phyloP scores from a whole-genome alignment of 37 sponge, comb jelly and placozoan species.

The Petrosia ficiformis region DNA sequence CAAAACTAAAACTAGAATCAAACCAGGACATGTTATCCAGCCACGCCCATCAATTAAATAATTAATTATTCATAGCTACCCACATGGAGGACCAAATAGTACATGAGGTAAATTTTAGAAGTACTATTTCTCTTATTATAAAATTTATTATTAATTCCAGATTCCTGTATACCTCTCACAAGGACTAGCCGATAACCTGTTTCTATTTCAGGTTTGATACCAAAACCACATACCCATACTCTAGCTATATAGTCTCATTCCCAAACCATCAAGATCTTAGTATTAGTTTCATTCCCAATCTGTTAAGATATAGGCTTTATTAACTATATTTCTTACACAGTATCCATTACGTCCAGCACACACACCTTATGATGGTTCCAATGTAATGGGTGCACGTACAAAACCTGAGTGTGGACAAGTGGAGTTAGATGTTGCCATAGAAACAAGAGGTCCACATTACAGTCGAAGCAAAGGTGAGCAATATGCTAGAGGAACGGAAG shows the following conservation, averaged over 20 bases:
- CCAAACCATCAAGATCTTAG: background rate
- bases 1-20: conserved; percentile 62
- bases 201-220: background rate
- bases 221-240: too few species aligned
- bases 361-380: conserved; percentile 21
- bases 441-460: conserved; percentile 59
- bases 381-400: conserved; percentile 33
- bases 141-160: background rate
- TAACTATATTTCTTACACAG: conserved; percentile 14
- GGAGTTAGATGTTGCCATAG: conserved; percentile 34
- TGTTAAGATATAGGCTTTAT: too few species aligned
- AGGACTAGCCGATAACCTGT: background rate
- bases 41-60: background rate
- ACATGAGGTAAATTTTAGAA: too few species aligned
- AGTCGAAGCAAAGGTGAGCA: conserved; percentile 57
- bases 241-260: too few species aligned
- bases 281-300: background rate
- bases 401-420: conserved; percentile 36
- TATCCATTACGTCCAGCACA: conserved; percentile 73
- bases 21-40: conserved; percentile 77
- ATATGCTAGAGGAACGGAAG: conserved; percentile 14
- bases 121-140: too few species aligned
- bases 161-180: background rate
- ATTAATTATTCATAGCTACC: too few species aligned
- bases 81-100: too few species aligned